Evolutionary conservation across 2,797 vertebrate species (phyloP).

Genomic region (Rachycentron canadum): DNA sequence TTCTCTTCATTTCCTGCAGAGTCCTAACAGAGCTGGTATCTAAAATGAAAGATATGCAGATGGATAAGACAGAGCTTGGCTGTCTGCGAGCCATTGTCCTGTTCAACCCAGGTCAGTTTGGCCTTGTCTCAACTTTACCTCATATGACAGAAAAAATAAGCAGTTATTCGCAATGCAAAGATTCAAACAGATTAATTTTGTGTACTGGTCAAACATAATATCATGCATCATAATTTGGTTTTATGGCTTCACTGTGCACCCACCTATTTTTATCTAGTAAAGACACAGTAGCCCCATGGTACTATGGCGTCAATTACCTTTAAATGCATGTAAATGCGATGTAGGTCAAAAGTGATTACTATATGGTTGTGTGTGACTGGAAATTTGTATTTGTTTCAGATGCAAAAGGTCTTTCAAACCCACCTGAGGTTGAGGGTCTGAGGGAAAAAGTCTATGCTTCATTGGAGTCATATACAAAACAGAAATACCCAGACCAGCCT

Average conservation of each 20-base stretch:
- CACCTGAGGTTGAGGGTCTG: constrained; percentile 91
- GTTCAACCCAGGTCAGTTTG: constrained; percentile 92
- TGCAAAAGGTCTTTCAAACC: constrained; percentile 95
- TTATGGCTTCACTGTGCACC: not conserved
- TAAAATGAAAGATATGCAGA: constrained; percentile 99
- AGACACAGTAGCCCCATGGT: not conserved
- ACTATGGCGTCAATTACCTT: not conserved
- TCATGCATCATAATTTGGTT: not conserved
- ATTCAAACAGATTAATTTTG: not conserved
- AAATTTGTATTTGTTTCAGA: constrained; percentile 80
- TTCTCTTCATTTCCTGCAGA: constrained; percentile 75
- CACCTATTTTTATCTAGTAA: not conserved
- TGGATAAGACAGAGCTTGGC: constrained; percentile 97
- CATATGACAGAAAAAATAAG: not conserved
- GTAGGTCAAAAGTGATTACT: not conserved
- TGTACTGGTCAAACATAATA: not conserved
- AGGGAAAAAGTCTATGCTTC: constrained; percentile 97
- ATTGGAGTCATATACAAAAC: constrained; percentile 96
- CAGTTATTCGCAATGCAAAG: not conserved
- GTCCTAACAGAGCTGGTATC: constrained; percentile 97
- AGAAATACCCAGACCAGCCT: constrained; percentile 96
- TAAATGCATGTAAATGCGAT: not conserved
- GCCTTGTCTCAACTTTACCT: too few relatives aligned
- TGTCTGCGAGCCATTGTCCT: constrained; percentile 96
- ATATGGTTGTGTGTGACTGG: constrained; percentile 10